Base-by-base conservation (phyloP, 2,888 invertebrate species). In the Labia minor region DNA sequence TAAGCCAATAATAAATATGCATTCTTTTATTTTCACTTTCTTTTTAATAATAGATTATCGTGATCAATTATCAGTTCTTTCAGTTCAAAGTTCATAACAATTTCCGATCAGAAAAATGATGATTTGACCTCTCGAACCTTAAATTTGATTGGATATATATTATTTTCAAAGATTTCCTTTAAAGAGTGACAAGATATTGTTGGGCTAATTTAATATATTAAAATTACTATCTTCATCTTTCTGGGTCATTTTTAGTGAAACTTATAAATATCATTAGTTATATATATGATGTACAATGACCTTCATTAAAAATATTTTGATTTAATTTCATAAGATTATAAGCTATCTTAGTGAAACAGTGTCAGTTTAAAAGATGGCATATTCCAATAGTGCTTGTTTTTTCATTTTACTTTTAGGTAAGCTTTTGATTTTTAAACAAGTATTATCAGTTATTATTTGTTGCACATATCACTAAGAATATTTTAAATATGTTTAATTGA, bases 231-330 rank as follows among this genome's bases (percentile, higher is more conserved):
- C 49, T 49, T 49, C 49, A 49, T 49, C 49, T 49, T 49, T 49
- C 49, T 49, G 49, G 49, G 49, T 49, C 49, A 49, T 49, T 49
- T n/a, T 49, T 49, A 49, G 26, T 26, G 26, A 26, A 26, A 26
- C 16, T 49, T 14, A 10, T 49, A n/a, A 49, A 49, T 49, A 49
- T 49, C 26, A 26, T 8, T 49, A 49, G 2, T 10, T n/a, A 49
- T 49, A 49, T n/a, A 49, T 49, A 16, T 49, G 16, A 4, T 49
- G 49, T 49, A 16, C 49, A 49, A 49, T 49, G 49, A 49, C 49
- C 49, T 49, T 49, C 49, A 49, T 49, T 10, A 49, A 49, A 49
- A 49, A 49, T 49, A 49, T 49, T 49, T 49, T 49, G 49, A 49
- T 49, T 49, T 16, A 49, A 49, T n/a, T 10, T 49, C 14, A n/a